Percentiles rank a stretch among this genome's conserved stretches.
These are phyloP conservation scores for Uloborus diversus DNA, from an alignment of 1,140 invertebrate genomes.

Conservation along the genomic window DNA sequence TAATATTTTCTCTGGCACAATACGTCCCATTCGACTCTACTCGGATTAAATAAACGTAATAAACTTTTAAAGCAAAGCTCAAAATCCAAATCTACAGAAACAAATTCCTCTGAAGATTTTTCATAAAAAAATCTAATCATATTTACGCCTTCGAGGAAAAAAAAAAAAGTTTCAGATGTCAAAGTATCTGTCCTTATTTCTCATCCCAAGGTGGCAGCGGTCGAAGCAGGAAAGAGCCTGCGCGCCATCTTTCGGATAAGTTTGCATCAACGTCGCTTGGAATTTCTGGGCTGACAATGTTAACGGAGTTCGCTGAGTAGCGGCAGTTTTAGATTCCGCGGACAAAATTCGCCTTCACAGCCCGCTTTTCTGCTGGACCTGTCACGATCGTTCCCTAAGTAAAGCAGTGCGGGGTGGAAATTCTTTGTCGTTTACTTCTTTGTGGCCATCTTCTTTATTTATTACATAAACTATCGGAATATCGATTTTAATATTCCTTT, in stretches of 20 bases:
- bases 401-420: neutral
- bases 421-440: no score
- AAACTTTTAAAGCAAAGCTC: no score
- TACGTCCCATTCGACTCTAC: no score
- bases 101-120: no score
- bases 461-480: neutral
- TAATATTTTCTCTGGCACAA: no score
- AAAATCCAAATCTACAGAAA: no score
- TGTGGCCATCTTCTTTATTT: no score
- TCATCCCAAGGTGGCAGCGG: conserved; percentile 31
- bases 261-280: conserved; percentile 15
- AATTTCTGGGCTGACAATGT: conserved; percentile 35
- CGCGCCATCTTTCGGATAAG: conserved; percentile 32
- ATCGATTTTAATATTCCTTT: neutral
- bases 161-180: conserved; percentile 35
- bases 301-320: conserved; percentile 30
- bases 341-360: conserved; percentile 11
- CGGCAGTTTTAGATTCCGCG: conserved; percentile 38
- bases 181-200: conserved; percentile 23
- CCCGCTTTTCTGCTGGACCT: conserved; percentile 8
- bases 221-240: conserved; percentile 11
- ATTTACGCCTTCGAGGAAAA: conserved; percentile 28
- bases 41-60: no score
- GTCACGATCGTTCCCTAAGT: neutral
- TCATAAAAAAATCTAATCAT: conserved; percentile 38